Evolutionary conservation across 2,797 vertebrate genomes (phyloP).

Genomic region (Lateolabrax maculatus): DNA sequence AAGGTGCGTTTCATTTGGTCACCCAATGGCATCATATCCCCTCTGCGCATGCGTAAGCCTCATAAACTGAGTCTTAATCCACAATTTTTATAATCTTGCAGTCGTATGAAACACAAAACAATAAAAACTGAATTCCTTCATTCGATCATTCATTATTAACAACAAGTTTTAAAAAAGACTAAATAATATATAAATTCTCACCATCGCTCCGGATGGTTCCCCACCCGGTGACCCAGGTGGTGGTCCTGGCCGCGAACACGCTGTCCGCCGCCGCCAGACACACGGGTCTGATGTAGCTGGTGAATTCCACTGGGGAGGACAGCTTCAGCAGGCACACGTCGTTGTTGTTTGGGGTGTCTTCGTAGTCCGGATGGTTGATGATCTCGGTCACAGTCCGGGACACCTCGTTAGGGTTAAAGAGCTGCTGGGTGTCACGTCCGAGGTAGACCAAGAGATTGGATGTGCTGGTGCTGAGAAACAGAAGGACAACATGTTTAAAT

Average conservation of each 20-base stretch:
- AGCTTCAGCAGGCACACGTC: slow-evolving; percentile 72
- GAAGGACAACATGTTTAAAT: fast-evolving
- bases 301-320: slow-evolving; percentile 41
- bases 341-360: fast-evolving
- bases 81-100: too few relatives aligned
- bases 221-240: slow-evolving; percentile 76
- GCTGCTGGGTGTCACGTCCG: slow-evolving; percentile 28
- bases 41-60: too few relatives aligned
- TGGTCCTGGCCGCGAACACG: fast-evolving
- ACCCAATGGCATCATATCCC: too few relatives aligned
- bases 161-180: background rate
- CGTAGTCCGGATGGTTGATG: slow-evolving; percentile 39
- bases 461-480: background rate
- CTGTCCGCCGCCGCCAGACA: slow-evolving; percentile 72
- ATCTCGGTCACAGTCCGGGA: fast-evolving
- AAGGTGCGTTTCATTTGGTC: too few relatives aligned
- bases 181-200: slow-evolving; percentile 15
- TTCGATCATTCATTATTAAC: background rate
- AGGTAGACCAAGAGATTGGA: background rate
- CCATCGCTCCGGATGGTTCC: background rate
- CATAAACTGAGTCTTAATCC: too few relatives aligned
- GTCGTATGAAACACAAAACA: too few relatives aligned
- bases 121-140: too few relatives aligned
- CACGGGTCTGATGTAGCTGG: slow-evolving; percentile 74
- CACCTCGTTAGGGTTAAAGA: fast-evolving